These are phyloP conservation scores for Sphaeramia orbicularis DNA, from an alignment of 2,797 vertebrate species.

Conservation along the genomic window DNA sequence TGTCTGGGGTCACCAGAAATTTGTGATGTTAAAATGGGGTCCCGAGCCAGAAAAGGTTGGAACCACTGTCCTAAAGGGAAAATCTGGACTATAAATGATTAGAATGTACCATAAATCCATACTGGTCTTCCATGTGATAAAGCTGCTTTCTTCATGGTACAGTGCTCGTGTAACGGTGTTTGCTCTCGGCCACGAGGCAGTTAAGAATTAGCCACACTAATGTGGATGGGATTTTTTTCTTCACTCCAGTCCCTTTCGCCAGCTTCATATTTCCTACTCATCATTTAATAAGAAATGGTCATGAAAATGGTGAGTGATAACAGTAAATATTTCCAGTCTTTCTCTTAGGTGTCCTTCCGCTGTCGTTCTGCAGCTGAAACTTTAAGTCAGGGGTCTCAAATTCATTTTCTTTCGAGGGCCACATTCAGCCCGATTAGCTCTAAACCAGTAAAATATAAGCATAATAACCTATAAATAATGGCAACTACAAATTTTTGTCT, in stretches of 20 bases:
- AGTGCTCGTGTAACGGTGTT: constrained; percentile 49
- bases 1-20: too few relatives aligned
- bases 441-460: too few relatives aligned
- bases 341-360: neutral
- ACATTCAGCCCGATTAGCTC: too few relatives aligned
- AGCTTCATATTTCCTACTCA: constrained; percentile 39
- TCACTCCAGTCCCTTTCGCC: constrained; percentile 50
- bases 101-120: constrained; percentile 56
- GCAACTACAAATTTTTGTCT: too few relatives aligned
- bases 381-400: too few relatives aligned
- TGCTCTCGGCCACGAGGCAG: constrained; percentile 46
- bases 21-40: too few relatives aligned
- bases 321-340: constrained; percentile 56
- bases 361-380: constrained; percentile 19
- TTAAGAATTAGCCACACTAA: constrained; percentile 56
- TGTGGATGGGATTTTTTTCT: constrained; percentile 61
- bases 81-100: constrained; percentile 37
- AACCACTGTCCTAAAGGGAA: constrained; percentile 15
- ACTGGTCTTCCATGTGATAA: constrained; percentile 51
- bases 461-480: too few relatives aligned
- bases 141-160: too few relatives aligned
- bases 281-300: constrained; percentile 61
- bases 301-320: constrained; percentile 53
- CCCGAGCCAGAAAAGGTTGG: too few relatives aligned
- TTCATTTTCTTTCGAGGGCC: too few relatives aligned